phyloP scores from a whole-genome alignment of 2,797 vertebrate species.

The Dicrostonyx torquatus region DNA sequence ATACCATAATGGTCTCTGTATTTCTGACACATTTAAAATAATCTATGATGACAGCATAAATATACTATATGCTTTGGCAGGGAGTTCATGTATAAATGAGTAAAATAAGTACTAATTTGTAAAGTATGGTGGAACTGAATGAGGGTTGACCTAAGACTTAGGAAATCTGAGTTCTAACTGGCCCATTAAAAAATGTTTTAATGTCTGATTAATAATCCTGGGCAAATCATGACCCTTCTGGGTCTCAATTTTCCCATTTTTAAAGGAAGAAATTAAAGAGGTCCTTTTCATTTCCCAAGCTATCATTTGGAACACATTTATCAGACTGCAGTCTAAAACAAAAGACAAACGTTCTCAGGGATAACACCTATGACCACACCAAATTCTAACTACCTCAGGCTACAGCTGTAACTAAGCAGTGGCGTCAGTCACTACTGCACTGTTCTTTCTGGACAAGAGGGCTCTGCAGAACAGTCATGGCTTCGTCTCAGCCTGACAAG shows the following conservation, averaged over 20 bases:
- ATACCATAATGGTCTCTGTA: background rate
- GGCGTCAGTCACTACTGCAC: background rate
- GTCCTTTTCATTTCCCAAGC: conserved; percentile 23
- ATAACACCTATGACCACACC: background rate
- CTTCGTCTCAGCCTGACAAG: background rate
- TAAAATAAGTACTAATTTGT: conserved; percentile 49
- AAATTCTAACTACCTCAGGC: background rate
- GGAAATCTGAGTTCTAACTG: conserved; percentile 54
- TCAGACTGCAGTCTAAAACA: background rate
- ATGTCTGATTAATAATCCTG: conserved; percentile 45
- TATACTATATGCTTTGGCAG: conserved; percentile 7
- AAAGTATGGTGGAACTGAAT: conserved; percentile 6
- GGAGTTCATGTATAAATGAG: conserved; percentile 66
- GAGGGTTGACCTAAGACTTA: conserved; percentile 34
- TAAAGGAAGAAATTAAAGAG: conserved; percentile 55
- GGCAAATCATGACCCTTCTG: conserved; percentile 28
- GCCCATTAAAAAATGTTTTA: background rate
- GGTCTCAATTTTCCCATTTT: conserved; percentile 55
- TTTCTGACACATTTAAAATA: conserved; percentile 61
- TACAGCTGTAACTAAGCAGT: background rate
- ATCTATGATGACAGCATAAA: conserved; percentile 37
- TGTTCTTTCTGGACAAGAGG: background rate
- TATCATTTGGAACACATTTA: background rate
- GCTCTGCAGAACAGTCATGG: background rate
- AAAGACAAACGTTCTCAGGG: background rate